These are phyloP conservation scores for Rhadina sibilatrix DNA, from an alignment of 2,113 vertebrate species.

Conservation along the genomic window DNA sequence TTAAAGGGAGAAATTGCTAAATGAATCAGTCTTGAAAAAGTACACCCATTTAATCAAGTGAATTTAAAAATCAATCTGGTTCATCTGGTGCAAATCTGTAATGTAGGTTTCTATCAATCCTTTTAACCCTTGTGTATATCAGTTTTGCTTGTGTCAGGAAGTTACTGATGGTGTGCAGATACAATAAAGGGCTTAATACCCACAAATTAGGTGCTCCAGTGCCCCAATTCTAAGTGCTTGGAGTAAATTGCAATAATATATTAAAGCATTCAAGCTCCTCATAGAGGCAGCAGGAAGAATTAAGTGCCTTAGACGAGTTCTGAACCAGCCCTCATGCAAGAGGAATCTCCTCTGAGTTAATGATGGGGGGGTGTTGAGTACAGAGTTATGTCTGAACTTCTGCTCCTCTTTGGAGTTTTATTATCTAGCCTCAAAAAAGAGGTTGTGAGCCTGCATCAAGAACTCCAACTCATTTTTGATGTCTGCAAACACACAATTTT, in stretches of 20 bases:
- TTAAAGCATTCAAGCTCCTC: neutral
- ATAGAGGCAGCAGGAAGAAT: neutral
- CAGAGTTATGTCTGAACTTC: neutral
- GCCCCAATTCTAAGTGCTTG: neutral
- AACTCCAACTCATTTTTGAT: neutral
- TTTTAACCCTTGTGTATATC: conserved; percentile 47
- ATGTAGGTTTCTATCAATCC: conserved; percentile 26
- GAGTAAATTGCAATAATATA: neutral
- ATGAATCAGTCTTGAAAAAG: conserved; percentile 57
- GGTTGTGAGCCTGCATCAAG: neutral
- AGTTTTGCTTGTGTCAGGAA: conserved; percentile 17
- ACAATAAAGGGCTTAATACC: neutral
- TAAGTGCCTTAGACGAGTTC: neutral
- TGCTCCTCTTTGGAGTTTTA: neutral
- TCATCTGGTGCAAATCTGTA: conserved; percentile 19
- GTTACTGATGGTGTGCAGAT: neutral
- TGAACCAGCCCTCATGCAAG: neutral
- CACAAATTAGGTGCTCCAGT: neutral
- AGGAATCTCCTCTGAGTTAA: neutral
- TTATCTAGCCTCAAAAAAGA: neutral
- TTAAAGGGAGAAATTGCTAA: conserved; percentile 49
- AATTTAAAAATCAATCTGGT: conserved; percentile 61
- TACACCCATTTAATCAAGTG: conserved; percentile 61
- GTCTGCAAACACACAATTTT: neutral
- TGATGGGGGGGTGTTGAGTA: neutral